Evolutionary conservation across 1,140 invertebrate genomes (phyloP).

Genomic region (Mya arenaria): DNA sequence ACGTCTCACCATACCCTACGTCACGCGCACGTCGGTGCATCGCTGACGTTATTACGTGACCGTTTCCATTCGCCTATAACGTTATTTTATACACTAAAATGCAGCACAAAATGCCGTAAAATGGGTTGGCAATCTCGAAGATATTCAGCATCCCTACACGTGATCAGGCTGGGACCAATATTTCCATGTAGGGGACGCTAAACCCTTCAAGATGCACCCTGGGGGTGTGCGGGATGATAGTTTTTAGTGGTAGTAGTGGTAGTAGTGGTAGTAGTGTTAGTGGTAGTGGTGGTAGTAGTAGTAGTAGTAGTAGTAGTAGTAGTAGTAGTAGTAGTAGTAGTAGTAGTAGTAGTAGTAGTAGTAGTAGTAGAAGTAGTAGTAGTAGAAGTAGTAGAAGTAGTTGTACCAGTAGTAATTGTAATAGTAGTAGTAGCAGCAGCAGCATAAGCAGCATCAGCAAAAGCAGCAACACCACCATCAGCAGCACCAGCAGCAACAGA

Average conservation of each 20-base stretch:
- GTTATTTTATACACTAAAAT: too few relatives aligned
- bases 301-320: constrained; percentile 57
- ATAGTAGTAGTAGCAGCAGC: constrained; percentile 61
- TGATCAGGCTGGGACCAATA: too few relatives aligned
- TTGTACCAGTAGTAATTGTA: constrained; percentile 57
- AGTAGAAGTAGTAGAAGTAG: constrained; percentile 60
- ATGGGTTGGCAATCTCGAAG: too few relatives aligned
- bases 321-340: constrained; percentile 61
- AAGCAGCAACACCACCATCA: constrained; percentile 60
- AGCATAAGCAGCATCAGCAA: constrained; percentile 61
- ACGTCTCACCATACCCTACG: too few relatives aligned
- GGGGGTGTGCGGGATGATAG: too few relatives aligned
- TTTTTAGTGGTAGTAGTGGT: constrained; percentile 17
- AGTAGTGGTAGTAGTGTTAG: constrained; percentile 50
- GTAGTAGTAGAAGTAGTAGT: constrained; percentile 59
- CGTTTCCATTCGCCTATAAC: too few relatives aligned
- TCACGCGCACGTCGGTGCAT: too few relatives aligned
- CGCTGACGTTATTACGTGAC: too few relatives aligned
- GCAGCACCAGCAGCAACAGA: constrained; percentile 62
- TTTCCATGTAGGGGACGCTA: too few relatives aligned
- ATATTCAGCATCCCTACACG: too few relatives aligned
- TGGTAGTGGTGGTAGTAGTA: constrained; percentile 54
- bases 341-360: constrained; percentile 61
- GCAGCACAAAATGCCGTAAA: too few relatives aligned
- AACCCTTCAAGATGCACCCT: too few relatives aligned